Evolutionary conservation across 1,140 invertebrate genomes (phyloP).

Genomic region (Asobara japonica): DNA sequence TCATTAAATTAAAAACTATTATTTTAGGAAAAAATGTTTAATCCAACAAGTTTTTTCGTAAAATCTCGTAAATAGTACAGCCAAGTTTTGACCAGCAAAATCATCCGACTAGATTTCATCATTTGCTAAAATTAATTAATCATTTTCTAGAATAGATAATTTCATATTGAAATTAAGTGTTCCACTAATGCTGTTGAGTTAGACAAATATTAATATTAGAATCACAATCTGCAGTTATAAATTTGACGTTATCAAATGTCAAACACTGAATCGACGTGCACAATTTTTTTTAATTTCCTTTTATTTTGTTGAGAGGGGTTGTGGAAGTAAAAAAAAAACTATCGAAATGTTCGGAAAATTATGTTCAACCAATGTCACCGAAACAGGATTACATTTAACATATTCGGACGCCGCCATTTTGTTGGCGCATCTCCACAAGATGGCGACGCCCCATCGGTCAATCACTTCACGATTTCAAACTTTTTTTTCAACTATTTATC

Average conservation of each 20-base stretch:
- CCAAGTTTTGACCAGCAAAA: background rate
- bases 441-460: no score
- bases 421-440: no score
- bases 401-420: no score
- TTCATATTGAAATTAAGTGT: constrained; percentile 35
- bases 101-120: background rate
- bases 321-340: background rate
- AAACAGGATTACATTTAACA: no score
- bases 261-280: constrained; percentile 42
- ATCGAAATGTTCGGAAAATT: background rate
- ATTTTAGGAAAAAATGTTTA: constrained; percentile 5
- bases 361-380: no score
- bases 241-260: constrained; percentile 65
- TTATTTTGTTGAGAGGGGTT: background rate
- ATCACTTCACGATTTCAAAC: no score
- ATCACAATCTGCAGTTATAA: constrained; percentile 66
- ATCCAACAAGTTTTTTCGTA: constrained; percentile 9
- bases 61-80: background rate
- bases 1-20: background rate
- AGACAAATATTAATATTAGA: constrained; percentile 43
- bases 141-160: constrained; percentile 28
- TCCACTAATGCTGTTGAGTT: constrained; percentile 40
- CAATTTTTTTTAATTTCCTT: constrained; percentile 23
- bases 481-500: no score
- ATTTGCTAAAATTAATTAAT: constrained; percentile 21